phyloP scores from a whole-genome alignment of 1,140 invertebrate genomes.

The Scylla paramamosain region DNA sequence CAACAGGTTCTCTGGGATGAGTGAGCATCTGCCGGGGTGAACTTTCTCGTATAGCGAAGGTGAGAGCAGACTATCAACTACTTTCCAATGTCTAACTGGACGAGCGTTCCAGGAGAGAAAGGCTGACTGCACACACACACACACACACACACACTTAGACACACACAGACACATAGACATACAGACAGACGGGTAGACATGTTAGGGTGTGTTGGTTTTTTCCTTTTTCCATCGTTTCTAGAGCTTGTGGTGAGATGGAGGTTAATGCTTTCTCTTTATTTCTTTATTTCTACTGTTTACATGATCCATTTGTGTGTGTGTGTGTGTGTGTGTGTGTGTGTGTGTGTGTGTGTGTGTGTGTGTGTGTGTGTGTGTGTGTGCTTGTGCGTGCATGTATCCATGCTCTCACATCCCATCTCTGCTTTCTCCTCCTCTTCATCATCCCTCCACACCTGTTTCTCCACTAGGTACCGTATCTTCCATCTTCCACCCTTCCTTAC shows the following conservation, averaged over 20 bases:
- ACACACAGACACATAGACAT: background rate
- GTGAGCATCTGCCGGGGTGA: background rate
- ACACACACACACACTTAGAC: background rate
- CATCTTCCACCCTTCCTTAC: background rate
- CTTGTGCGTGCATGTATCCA: too few relatives aligned
- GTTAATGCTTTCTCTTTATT: too few relatives aligned
- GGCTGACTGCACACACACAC: constrained; percentile 7
- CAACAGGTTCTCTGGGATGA: background rate
- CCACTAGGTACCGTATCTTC: background rate
- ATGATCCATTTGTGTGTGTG: too few relatives aligned
- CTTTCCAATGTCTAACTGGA: background rate
- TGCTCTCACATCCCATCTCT: background rate
- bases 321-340: background rate
- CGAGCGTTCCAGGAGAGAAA: too few relatives aligned
- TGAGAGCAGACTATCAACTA: background rate
- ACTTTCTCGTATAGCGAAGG: background rate
- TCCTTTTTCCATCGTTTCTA: too few relatives aligned
- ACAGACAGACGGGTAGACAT: background rate
- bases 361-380: too few relatives aligned
- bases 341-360: background rate
- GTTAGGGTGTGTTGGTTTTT: too few relatives aligned
- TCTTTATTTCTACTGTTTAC: too few relatives aligned
- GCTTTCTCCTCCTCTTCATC: background rate
- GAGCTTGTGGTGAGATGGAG: too few relatives aligned
- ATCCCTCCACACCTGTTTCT: background rate